These are phyloP conservation scores for Urocolius indicus DNA, from an alignment of 2,113 vertebrate genomes.

Conservation along the genomic window DNA sequence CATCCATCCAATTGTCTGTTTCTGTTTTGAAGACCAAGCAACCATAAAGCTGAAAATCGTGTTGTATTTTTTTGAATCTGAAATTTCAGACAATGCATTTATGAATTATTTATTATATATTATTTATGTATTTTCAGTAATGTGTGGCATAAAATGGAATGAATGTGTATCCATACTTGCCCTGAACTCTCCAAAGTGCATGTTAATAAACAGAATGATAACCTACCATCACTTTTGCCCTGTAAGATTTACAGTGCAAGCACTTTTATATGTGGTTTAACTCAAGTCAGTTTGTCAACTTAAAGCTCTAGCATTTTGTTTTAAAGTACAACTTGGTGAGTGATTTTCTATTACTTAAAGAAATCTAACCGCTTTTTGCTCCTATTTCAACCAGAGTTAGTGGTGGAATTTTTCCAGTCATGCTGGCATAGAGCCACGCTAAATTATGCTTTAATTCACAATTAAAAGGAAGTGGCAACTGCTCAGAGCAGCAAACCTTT, in stretches of 20 bases:
- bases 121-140: conserved; percentile 71
- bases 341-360: conserved; percentile 39
- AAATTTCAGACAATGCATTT: conserved; percentile 68
- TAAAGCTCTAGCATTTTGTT: conserved; percentile 47
- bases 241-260: conserved; percentile 63
- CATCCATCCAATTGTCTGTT: conserved; percentile 60
- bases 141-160: conserved; percentile 64
- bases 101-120: conserved; percentile 79
- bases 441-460: conserved; percentile 73
- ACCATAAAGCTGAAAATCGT: conserved; percentile 57
- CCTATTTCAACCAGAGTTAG: conserved; percentile 6
- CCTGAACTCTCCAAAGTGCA: conserved; percentile 71
- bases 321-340: conserved; percentile 25
- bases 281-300: conserved; percentile 55
- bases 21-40: conserved; percentile 56
- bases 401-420: conserved; percentile 57
- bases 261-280: conserved; percentile 59
- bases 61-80: conserved; percentile 68
- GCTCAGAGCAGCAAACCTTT: conserved; percentile 66
- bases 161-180: conserved; percentile 56
- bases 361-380: not conserved
- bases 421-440: conserved; percentile 23
- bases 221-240: conserved; percentile 44
- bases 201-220: conserved; percentile 64
- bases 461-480: conserved; percentile 69